phyloP scores from a whole-genome alignment of 2,113 vertebrate species.

The Myotis brandtii region DNA sequence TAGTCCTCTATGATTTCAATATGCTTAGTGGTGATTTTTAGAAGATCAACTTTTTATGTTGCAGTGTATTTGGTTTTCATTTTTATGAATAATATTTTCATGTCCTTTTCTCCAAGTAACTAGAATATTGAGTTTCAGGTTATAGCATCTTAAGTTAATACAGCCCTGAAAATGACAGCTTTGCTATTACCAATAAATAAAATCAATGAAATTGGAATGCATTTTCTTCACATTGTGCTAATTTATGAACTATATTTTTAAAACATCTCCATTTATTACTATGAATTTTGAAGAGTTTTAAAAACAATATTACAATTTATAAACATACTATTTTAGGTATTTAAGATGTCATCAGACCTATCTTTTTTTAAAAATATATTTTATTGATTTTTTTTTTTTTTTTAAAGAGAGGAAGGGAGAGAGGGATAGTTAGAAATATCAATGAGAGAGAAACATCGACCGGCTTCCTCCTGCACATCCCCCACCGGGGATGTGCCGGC shows the following conservation, averaged over 20 bases:
- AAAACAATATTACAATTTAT: neutral
- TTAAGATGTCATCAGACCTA: neutral
- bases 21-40: neutral
- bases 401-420: too few species aligned
- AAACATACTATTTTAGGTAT: neutral
- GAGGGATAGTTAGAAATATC: too few species aligned
- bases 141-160: neutral
- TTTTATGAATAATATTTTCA: neutral
- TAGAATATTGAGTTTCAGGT: neutral
- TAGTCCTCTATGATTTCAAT: neutral
- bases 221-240: neutral
- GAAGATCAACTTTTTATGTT: neutral
- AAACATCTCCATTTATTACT: neutral
- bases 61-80: neutral
- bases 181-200: neutral
- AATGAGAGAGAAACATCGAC: too few species aligned
- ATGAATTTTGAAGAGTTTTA: neutral
- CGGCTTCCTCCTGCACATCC: too few species aligned
- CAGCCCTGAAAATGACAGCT: neutral
- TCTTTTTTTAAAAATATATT: too few species aligned
- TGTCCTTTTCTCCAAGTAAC: neutral
- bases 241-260: neutral
- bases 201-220: neutral
- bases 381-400: too few species aligned
- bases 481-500: too few species aligned